These are phyloP conservation scores for Chaetorhynchus papuensis DNA, from an alignment of 2,113 vertebrate species.

Conservation along the genomic window DNA sequence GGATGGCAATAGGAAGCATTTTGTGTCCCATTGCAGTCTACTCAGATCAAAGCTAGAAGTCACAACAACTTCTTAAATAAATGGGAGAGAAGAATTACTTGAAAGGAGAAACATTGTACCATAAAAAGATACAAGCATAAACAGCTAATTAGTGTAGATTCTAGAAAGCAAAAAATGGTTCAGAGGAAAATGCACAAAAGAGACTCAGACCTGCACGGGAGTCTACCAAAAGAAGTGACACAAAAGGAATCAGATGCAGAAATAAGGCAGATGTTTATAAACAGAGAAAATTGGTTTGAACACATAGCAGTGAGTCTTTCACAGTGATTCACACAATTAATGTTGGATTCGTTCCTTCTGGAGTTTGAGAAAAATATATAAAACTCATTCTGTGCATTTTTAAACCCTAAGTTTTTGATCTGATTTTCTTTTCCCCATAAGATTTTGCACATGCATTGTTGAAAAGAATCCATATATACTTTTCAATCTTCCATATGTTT, in stretches of 20 bases:
- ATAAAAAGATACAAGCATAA: not conserved
- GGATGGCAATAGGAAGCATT: not conserved
- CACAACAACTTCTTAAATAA: not conserved
- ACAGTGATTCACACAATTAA: not conserved
- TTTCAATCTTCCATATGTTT: not conserved
- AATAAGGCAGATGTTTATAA: not conserved
- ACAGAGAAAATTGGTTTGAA: not conserved
- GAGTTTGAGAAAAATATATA: not conserved
- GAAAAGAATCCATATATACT: not conserved
- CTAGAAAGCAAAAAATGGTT: not conserved
- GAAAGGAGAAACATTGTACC: not conserved
- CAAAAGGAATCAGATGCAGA: not conserved
- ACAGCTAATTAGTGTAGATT: constrained; percentile 20
- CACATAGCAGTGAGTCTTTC: not conserved
- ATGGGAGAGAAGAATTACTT: not conserved
- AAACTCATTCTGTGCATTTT: not conserved
- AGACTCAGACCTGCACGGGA: not conserved
- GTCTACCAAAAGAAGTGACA: not conserved
- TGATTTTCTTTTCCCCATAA: not conserved
- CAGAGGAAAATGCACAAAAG: not conserved
- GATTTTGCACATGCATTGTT: not conserved
- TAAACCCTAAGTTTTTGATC: not conserved
- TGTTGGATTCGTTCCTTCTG: not conserved
- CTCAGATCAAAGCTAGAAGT: constrained; percentile 1
- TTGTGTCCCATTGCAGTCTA: not conserved